phyloP scores from a whole-genome alignment of 2,113 vertebrate species.

The Tragelaphus scriptus region DNA sequence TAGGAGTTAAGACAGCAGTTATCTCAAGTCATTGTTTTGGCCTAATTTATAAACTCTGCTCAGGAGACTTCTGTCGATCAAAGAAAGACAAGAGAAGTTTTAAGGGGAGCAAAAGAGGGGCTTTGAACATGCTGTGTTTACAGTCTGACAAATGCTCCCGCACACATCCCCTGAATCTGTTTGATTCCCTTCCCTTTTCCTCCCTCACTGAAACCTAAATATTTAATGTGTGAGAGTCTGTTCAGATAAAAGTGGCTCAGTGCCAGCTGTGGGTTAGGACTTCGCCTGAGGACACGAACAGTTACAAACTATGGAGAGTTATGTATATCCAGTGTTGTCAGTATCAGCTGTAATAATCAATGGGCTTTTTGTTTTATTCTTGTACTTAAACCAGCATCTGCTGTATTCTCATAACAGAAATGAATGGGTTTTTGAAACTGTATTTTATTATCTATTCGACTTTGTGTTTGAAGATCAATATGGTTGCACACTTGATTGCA shows the following conservation, averaged over 20 bases:
- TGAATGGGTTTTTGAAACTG: slow-evolving; percentile 37
- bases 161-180: slow-evolving; percentile 51
- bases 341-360: slow-evolving; percentile 61
- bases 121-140: slow-evolving; percentile 20
- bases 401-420: slow-evolving; percentile 37
- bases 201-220: slow-evolving; percentile 71
- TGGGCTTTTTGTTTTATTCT: slow-evolving; percentile 54
- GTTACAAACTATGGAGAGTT: slow-evolving; percentile 23
- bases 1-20: slow-evolving; percentile 2
- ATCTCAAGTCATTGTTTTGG: neutral
- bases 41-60: slow-evolving; percentile 15
- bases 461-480: slow-evolving; percentile 64
- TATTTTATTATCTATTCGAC: slow-evolving; percentile 40
- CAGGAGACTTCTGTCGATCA: slow-evolving; percentile 27
- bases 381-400: slow-evolving; percentile 33
- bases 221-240: slow-evolving; percentile 68
- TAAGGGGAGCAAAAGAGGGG: neutral
- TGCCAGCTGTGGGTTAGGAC: slow-evolving; percentile 49
- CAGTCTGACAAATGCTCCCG: neutral
- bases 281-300: slow-evolving; percentile 42
- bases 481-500: neutral
- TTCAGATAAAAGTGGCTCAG: slow-evolving; percentile 36
- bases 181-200: slow-evolving; percentile 68
- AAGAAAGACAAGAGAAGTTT: slow-evolving; percentile 21
- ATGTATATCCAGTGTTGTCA: neutral